Conservation (phyloP, 1,140 invertebrate species). For the Carcinoscorpius rotundicauda region DNA sequence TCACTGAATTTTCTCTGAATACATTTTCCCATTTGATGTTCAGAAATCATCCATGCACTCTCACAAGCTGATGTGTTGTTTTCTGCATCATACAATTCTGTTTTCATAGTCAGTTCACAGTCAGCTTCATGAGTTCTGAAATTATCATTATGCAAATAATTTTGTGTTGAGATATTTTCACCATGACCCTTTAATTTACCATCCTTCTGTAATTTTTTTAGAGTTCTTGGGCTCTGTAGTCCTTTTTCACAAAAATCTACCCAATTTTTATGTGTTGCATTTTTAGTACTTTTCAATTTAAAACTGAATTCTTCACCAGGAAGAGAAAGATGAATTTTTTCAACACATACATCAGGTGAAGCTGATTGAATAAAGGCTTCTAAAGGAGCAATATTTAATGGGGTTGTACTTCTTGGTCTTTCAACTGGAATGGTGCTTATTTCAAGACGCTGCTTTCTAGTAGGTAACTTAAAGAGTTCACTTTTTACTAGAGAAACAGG, state of each 20-base stretch:
- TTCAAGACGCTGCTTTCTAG: slow-evolving; percentile 48
- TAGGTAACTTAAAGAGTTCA: slow-evolving; percentile 2
- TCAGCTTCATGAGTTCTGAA: too few relatives aligned
- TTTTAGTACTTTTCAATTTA: slow-evolving; percentile 29
- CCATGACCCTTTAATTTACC: slow-evolving; percentile 5
- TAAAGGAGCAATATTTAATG: slow-evolving; percentile 58
- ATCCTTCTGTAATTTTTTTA: slow-evolving; percentile 21
- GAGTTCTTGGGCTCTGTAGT: slow-evolving; percentile 35
- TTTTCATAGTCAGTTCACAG: too few relatives aligned
- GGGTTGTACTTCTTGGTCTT: slow-evolving; percentile 66
- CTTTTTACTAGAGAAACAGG: slow-evolving; percentile 3
- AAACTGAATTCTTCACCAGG: slow-evolving; percentile 22
- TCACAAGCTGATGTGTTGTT: too few relatives aligned
- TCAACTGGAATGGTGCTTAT: slow-evolving; percentile 70
- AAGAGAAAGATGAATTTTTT: slow-evolving; percentile 27
- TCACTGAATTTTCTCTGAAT: too few relatives aligned
- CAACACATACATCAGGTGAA: slow-evolving; percentile 21
- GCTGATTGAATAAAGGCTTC: slow-evolving; percentile 49
- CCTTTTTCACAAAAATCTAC: slow-evolving; percentile 49
- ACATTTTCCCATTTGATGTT: too few relatives aligned
- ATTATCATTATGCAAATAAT: too few relatives aligned
- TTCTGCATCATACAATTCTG: too few relatives aligned
- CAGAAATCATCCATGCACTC: too few relatives aligned
- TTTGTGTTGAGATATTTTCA: neutral
- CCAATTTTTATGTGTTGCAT: slow-evolving; percentile 41